These are phyloP conservation scores for Chondrilla cf. caribensis DNA, from an alignment of 37 sponge, comb jelly and placozoan genomes.

Conservation along the genomic window DNA sequence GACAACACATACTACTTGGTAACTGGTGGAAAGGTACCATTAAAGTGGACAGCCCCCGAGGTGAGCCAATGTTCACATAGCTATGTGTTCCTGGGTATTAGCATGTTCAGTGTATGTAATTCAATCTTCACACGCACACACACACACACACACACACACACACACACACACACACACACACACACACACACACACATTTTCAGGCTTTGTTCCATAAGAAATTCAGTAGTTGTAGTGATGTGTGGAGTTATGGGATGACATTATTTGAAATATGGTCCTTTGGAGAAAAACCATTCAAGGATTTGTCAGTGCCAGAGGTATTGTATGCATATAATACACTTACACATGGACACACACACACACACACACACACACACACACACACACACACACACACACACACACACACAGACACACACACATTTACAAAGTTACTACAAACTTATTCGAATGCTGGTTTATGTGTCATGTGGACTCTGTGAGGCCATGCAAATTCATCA, in stretches of 20 bases:
- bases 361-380: constrained; percentile 9
- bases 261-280: background rate
- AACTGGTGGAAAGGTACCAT: background rate
- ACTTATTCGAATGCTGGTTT: too few relatives aligned
- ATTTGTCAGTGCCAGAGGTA: background rate
- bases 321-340: too few relatives aligned
- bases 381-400: constrained; percentile 9
- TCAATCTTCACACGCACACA: too few relatives aligned
- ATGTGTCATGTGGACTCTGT: too few relatives aligned
- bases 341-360: background rate
- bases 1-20: background rate
- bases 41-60: background rate
- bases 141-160: too few relatives aligned
- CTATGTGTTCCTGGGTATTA: too few relatives aligned
- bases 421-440: background rate
- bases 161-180: too few relatives aligned
- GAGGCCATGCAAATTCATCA: too few relatives aligned
- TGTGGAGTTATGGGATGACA: background rate
- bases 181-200: background rate
- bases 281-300: background rate
- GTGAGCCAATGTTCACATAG: background rate
- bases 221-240: background rate
- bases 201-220: background rate
- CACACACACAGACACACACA: background rate
- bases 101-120: too few relatives aligned